Percentiles rank a stretch among this genome's conserved stretches.
Evolutionary conservation across 2,113 vertebrate genomes (phyloP).

Genomic region (Theristicus caerulescens): DNA sequence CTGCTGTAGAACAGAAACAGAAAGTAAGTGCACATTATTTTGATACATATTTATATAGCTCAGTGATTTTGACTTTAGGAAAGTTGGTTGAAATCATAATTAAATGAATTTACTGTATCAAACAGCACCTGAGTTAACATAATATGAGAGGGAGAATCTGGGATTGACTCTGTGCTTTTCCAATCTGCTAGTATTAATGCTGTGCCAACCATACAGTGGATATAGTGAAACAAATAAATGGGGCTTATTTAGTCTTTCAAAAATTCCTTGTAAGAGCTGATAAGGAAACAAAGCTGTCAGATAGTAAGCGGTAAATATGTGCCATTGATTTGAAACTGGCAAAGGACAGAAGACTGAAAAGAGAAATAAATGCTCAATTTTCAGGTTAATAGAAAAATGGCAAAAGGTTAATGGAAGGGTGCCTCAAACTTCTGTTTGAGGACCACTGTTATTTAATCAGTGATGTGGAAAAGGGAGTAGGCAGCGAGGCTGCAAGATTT

Average conservation of each 20-base stretch:
- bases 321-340: background rate
- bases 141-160: background rate
- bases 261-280: background rate
- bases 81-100: background rate
- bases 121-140: background rate
- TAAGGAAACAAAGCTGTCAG: constrained; percentile 6
- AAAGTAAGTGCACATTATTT: background rate
- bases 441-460: background rate
- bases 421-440: constrained; percentile 3
- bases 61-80: background rate
- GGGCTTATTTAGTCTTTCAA: background rate
- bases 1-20: background rate
- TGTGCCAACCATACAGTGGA: background rate
- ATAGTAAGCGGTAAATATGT: background rate
- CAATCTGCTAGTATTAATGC: background rate
- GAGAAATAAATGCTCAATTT: background rate
- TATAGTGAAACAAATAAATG: background rate
- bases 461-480: background rate
- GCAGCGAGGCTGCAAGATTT: constrained; percentile 1
- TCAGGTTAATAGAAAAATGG: constrained; percentile 44
- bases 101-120: background rate
- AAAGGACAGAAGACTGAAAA: background rate
- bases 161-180: background rate
- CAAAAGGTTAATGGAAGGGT: constrained; percentile 40
- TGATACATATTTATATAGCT: background rate